Conservation (phyloP, 2,888 invertebrate genomes). For the Tetheella fluctuosa region DNA sequence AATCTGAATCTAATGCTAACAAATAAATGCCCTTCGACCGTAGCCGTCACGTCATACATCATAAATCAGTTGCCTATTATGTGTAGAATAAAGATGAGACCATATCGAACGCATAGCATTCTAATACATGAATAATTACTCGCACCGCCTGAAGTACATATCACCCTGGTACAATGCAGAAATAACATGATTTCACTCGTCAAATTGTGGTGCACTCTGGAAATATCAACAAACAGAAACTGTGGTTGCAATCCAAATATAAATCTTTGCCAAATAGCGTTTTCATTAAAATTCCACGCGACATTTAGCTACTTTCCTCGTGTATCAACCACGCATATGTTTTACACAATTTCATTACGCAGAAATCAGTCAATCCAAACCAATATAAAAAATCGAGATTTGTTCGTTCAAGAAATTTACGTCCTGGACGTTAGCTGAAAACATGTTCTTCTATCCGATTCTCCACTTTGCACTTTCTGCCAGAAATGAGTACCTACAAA, state of each 20-base stretch:
- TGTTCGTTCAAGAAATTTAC: too few relatives aligned
- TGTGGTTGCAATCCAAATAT: neutral
- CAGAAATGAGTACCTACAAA: too few relatives aligned
- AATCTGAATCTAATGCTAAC: too few relatives aligned
- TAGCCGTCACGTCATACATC: neutral
- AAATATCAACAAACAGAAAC: constrained; percentile 2
- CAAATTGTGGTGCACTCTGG: neutral
- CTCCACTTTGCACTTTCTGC: too few relatives aligned
- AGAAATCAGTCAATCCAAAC: too few relatives aligned
- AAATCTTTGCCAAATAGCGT: neutral
- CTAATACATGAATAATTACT: neutral
- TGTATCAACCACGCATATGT: neutral
- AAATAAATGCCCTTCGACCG: neutral
- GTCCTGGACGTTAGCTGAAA: too few relatives aligned
- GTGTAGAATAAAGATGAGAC: constrained; percentile 7
- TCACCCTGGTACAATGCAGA: neutral
- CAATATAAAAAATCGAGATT: too few relatives aligned
- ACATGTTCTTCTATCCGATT: too few relatives aligned
- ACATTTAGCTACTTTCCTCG: neutral
- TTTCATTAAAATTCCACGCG: constrained; percentile 7
- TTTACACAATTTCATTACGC: neutral
- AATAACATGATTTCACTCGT: neutral
- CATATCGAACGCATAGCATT: neutral
- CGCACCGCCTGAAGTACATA: neutral
- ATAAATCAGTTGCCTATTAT: neutral